Base-by-base conservation (phyloP, 2,888 invertebrate genomes). In the Orthonychiurus folsomi region DNA sequence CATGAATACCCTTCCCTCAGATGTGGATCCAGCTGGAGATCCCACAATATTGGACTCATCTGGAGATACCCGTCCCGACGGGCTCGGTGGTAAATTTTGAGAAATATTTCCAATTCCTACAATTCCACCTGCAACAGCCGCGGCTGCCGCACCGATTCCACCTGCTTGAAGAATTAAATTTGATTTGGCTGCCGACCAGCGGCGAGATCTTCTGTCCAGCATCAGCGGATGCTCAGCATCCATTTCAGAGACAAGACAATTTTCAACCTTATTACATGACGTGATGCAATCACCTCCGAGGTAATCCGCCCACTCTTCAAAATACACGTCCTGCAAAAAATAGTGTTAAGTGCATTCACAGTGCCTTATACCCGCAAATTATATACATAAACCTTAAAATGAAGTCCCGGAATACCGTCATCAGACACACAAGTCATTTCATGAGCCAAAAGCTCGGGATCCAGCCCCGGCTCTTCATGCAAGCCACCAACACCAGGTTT, bases 341-440 rank as follows among this genome's bases (percentile, higher is more conserved):
- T 5, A 37, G 15, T 52, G 5, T 15, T 15, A 15, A 37, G 5
- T 15, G 5, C 15, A 9, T 15, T 15, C 37, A 37, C 5, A 37
- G 5, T 37, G 15, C 15, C 5, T 37, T 37, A 37, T 37, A 15
- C 5, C 37, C 15, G 37, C 37, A 37, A 37, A 37, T 9, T 37
- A 37, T 37, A n/a, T n/a, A n/a, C n/a, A n/a, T n/a, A n/a, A n/a
- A 89, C 88, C 23, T 88, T 88, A 54, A 89, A 80, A 77, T 89
- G 88, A 80, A 89, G 85, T 74, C 89, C 89, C 0, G 88, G 85
- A 58, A 89, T 87, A 25, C 88, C 89, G 75, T 89, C 89, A 77
- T 89, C 89, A 56, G 88, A 88, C 76, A 89, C 89, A 78, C 89
- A 89, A 18, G 89, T 89, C 67, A 89, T 80, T 77, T 89, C 89